Evolutionary conservation across 2,888 invertebrate species (phyloP), one percentile per base, ranked within the genome.

Genomic region (Buathra laborator): DNA sequence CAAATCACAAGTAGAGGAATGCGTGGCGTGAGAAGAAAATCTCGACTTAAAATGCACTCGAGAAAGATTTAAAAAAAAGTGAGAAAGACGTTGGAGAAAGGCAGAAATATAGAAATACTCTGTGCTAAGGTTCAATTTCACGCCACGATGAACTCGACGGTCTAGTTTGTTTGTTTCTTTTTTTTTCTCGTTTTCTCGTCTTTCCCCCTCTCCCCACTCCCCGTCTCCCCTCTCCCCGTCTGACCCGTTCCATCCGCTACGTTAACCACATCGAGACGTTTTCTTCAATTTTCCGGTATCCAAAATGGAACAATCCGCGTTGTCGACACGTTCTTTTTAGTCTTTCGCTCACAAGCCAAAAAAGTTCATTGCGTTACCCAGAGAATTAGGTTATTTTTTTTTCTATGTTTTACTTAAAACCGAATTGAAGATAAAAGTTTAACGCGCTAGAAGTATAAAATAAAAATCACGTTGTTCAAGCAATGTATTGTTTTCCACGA

Each of bases 101-200:
- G 68, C 66, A 79, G 56, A 77, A 68, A 72, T 76, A 66, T 53
- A 67, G 24, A 74, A 37, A 78, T 74, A 70, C 70, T 78, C 46
- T 74, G 76, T 66, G 84, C 84, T 76, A 84, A 81, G 5, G 83
- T 87, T 74, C 88, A 87, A 89, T 90, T 89, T 90, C 89, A 89
- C 87, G 89, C 87, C 87, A 68, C 81, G 88, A 74, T 86, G 86
- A 80, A 82, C 84, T 89, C 87, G 79, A 81, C 85, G 88, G 87
- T 89, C 88, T 87, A 87, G 86, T 87, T 87, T 87, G 83, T 84
- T 80, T 81, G 83, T 82, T 78, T 85, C 82, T 72, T 85, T 84
- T 72, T 67, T 80, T 79, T 56, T 44, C 77, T 76, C 19, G 64
- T 59, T 81, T 48, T 72, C 56, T 76, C 71, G 81, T 71, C 53